These are phyloP conservation scores for Trinectes maculatus DNA, from an alignment of 2,113 vertebrate genomes.

Conservation along the genomic window DNA sequence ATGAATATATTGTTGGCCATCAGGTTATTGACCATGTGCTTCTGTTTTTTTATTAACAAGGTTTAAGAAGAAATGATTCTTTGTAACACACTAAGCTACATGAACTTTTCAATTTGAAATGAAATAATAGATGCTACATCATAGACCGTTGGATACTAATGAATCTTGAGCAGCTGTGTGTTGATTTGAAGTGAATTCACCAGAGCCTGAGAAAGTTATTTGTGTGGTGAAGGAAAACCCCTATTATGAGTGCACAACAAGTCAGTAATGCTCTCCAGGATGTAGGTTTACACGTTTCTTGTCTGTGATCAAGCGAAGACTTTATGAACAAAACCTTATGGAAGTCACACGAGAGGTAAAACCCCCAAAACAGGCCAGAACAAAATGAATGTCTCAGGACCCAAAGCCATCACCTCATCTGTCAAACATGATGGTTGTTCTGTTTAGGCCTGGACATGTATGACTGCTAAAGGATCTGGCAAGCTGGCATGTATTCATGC, in stretches of 20 bases:
- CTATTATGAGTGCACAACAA: background rate
- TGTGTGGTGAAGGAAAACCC: too few relatives aligned
- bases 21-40: constrained; percentile 20
- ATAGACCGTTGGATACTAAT: background rate
- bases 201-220: too few relatives aligned
- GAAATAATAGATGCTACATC: too few relatives aligned
- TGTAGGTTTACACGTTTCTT: background rate
- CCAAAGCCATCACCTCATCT: too few relatives aligned
- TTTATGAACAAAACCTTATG: too few relatives aligned
- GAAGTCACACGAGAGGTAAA: too few relatives aligned
- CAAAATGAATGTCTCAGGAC: too few relatives aligned
- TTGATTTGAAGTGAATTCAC: background rate
- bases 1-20: constrained; percentile 27
- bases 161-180: background rate
- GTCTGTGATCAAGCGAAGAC: background rate
- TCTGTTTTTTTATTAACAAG: constrained; percentile 4
- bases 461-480: background rate
- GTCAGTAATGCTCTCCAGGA: background rate
- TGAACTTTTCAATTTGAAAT: too few relatives aligned
- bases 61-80: constrained; percentile 18
- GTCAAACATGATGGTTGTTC: background rate
- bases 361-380: too few relatives aligned
- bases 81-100: too few relatives aligned
- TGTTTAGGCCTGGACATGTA: background rate
- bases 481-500: background rate